Conservation (phyloP, 1,140 invertebrate species). For the Zelostemma sp. region DNA sequence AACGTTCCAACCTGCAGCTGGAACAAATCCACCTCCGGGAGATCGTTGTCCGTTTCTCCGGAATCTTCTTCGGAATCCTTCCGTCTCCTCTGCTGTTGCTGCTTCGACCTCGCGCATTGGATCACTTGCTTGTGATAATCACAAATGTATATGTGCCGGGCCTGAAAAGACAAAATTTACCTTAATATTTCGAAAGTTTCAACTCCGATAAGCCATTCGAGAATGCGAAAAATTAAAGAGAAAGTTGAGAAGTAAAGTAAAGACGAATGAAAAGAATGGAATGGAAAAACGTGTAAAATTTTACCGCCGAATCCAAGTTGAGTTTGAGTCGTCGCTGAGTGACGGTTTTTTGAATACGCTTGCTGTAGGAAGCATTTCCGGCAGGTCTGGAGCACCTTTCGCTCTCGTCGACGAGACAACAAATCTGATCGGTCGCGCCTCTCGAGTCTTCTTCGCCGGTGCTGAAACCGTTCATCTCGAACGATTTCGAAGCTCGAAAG, state of each 20-base stretch:
- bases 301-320: conserved; percentile 86
- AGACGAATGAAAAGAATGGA: not conserved
- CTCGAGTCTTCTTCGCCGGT: conserved; percentile 90
- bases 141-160: conserved; percentile 96
- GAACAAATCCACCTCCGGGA: conserved; percentile 93
- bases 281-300: conserved; percentile 8
- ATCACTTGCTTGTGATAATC: conserved; percentile 96
- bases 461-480: conserved; percentile 86
- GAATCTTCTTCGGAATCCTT: conserved; percentile 95
- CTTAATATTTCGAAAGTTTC: not conserved
- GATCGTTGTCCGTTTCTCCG: conserved; percentile 87
- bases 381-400: conserved; percentile 87
- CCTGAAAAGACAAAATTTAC: conserved; percentile 72
- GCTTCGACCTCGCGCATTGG: conserved; percentile 89
- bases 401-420: conserved; percentile 92
- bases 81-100: conserved; percentile 76
- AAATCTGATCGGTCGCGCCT: conserved; percentile 88
- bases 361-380: conserved; percentile 97
- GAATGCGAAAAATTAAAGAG: no score
- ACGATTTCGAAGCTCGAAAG: no score
- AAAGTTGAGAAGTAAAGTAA: no score
- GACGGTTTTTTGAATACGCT: conserved; percentile 96
- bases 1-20: conserved; percentile 94
- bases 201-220: no score
- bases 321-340: conserved; percentile 91